Base-by-base conservation (phyloP, 2,113 vertebrate genomes). In the Rhegmatorhina hoffmannsi region DNA sequence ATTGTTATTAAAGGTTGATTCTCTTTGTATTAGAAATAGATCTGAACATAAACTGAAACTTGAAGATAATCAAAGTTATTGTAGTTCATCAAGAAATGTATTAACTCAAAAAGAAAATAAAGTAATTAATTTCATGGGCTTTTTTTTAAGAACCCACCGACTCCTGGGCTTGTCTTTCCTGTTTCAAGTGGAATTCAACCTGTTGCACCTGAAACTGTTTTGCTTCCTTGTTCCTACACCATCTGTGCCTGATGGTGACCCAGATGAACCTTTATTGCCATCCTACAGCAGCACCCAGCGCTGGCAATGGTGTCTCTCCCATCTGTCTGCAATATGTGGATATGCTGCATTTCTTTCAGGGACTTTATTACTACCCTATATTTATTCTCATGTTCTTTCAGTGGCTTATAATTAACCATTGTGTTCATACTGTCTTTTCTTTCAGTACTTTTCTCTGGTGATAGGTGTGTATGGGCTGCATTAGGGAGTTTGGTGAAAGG, bases 371-470 rank as follows among this genome's bases (percentile, higher is more conserved):
- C 28, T 83, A 58, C 31, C 12, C 80, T 77, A 6, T 33, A 36
- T 93, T 95, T 95, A 60, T 89, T 96, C 43, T 88, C 55, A 29
- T 67, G 29, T 53, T 20, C 14, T 58, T 83, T 83, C 18, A 69
- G 50, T 0, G 1, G 84, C 25, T 94, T 90, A 56, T 76, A 92
- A 69, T 89, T 87, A 94, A 81, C 49, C 50, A 34, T 55, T 84
- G 38, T 67, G 53, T 75, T 89, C 18, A 55, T 55, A 17, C 4
- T 40, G 11, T 31, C 60, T 90, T 87, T 78, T 88, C 56, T 92
- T 93, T 94, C 55, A 62, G 15, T 76, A 17, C 11, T 11, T 83
- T 88, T 83, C 79, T 90, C 6, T 75, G 69, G 55, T 33, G 34
- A 33, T 67, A 64, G 89, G 38, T 43, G 58, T 64, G 24, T n/a